Base-by-base conservation (phyloP, 2,113 vertebrate genomes). In the Isichthys henryi region DNA sequence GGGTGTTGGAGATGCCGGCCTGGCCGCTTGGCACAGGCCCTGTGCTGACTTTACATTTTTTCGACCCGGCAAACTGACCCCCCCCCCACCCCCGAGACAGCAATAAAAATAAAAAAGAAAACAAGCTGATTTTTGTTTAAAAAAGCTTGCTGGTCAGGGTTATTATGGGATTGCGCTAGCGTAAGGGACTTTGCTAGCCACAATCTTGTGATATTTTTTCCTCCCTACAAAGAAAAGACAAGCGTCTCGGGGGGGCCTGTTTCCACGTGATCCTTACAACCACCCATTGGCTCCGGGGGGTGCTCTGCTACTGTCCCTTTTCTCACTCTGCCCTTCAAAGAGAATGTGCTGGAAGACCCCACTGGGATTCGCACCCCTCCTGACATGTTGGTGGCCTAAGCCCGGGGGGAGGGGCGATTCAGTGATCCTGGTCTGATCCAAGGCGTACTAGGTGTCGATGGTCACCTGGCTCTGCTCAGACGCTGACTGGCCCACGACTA, bases 21-120 rank as follows among this genome's bases (percentile, higher is more conserved):
- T 5, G 70, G 31, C 70, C 9, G 31, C 70, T 77, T 77, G 31
- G 70, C 90, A 89, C 90, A 66, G 91, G 91, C 92, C 89, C 21
- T 4, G 45, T 8, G 46, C 82, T 84, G 45, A 77, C 70, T 77
- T 77, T 39, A 39, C 70, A 39, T 77, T 77, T 66, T 77, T 77
- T 39, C 70, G 13, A 39, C 82, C 17, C 91, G 88, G 90, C 92
- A 94, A 94, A 92, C 31, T 45, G 90, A 91, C 90, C 91, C 88
- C 87, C 92, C 89, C 56, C 90, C 85, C 56, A 6, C 62, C 9
- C 62, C 90, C 43, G 39, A 45, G 84, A 89, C 90, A 90, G 89
- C 91, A 70, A 88, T 88, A 91, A 91, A 43, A 45, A 83, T 70
- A 82, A 86, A 87, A 91, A 89, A 43, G 90, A 90, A 91, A 90